phyloP scores from a whole-genome alignment of 1,140 invertebrate species.

The Scaptodrosophila lebanonensis region DNA sequence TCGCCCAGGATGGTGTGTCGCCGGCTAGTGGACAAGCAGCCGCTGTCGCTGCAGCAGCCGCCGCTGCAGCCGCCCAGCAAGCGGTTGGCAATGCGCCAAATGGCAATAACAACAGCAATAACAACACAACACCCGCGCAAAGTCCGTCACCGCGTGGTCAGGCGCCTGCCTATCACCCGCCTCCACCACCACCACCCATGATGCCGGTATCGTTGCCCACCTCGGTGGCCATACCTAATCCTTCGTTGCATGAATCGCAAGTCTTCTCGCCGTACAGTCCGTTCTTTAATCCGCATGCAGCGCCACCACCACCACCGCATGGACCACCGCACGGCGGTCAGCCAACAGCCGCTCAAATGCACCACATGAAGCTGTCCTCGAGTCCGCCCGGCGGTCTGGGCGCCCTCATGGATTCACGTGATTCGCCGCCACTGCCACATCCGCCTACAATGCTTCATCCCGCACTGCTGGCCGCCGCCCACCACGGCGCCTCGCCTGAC shows the following conservation, averaged over 20 bases:
- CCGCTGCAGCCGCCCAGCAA: constrained; percentile 36
- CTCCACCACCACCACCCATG: constrained; percentile 84
- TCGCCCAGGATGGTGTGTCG: constrained; percentile 87
- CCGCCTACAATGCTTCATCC: constrained; percentile 88
- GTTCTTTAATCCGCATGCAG: constrained; percentile 83
- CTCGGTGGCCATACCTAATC: constrained; percentile 96
- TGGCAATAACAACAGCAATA: constrained; percentile 30
- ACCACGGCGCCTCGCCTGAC: constrained; percentile 86
- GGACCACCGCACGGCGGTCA: constrained; percentile 79
- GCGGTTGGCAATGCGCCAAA: constrained; percentile 43
- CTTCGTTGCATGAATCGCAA: constrained; percentile 95
- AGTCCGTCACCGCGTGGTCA: constrained; percentile 83
- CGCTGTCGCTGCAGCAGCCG: constrained; percentile 33
- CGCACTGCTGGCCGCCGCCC: constrained; percentile 86
- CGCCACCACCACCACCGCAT: constrained; percentile 55
- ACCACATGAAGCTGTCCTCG: constrained; percentile 78
- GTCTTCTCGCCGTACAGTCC: constrained; percentile 94
- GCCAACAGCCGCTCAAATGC: constrained; percentile 73
- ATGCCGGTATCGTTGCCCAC: constrained; percentile 86
- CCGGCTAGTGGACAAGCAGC: constrained; percentile 77
- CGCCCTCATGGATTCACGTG: constrained; percentile 83
- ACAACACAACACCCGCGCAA: constrained; percentile 76
- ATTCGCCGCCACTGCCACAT: constrained; percentile 88
- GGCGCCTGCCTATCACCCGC: constrained; percentile 80
- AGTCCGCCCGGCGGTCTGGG: constrained; percentile 79